These are phyloP conservation scores for Trichosurus vulpecula DNA, from an alignment of 2,797 vertebrate species.

Conservation along the genomic window DNA sequence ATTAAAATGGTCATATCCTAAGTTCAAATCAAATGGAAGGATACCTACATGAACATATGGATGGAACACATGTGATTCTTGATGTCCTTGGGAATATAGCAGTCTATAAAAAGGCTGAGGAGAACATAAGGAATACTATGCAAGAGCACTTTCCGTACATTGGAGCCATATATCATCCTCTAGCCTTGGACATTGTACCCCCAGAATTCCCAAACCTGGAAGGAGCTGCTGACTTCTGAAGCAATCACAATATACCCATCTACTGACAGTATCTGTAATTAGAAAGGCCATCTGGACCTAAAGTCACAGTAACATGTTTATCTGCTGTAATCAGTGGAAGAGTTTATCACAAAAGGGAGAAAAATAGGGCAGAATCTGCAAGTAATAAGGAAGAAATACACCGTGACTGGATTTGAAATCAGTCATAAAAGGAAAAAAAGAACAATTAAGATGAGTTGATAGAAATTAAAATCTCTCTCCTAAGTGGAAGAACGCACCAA, in stretches of 20 bases:
- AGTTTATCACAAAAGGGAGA: not conserved
- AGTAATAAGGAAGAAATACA: not conserved
- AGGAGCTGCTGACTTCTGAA: not conserved
- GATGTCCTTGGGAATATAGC: not conserved
- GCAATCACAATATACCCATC: not conserved
- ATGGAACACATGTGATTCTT: not conserved
- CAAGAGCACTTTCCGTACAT: not conserved
- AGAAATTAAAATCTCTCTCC: conserved; percentile 36
- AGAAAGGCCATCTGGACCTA: not conserved
- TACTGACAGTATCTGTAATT: not conserved
- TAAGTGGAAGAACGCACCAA: not conserved
- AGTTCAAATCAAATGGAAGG: no score
- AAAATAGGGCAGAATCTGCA: not conserved
- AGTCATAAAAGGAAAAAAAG: not conserved
- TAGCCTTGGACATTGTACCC: not conserved
- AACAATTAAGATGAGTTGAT: not conserved
- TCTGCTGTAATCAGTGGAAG: not conserved
- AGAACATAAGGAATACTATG: not conserved
- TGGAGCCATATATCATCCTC: not conserved
- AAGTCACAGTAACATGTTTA: not conserved
- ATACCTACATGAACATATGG: not conserved
- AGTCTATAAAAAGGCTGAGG: not conserved
- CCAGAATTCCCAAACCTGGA: not conserved
- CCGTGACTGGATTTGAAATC: not conserved
- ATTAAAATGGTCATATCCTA: not conserved